Evolutionary conservation across 1,140 invertebrate species (phyloP).

Genomic region (Archegozetes longisetosus): DNA sequence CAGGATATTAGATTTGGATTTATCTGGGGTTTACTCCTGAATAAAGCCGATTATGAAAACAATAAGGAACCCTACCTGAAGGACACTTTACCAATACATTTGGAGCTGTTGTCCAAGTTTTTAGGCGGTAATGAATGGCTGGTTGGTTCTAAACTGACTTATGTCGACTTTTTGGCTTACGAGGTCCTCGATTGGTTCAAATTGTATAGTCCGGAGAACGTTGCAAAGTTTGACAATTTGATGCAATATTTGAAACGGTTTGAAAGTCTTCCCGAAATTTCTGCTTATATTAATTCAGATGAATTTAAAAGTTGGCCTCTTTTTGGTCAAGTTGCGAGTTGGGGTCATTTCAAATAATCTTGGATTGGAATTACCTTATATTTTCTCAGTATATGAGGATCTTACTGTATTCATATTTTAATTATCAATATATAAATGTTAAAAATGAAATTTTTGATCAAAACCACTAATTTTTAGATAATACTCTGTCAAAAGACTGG

Average conservation of each 20-base stretch:
- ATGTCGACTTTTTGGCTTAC: conserved; percentile 36
- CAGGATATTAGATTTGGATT: conserved; percentile 28
- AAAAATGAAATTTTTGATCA: too few relatives aligned
- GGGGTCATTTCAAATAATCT: background rate
- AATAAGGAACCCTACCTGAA: conserved; percentile 20
- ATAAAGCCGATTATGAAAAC: conserved; percentile 19
- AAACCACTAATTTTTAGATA: too few relatives aligned
- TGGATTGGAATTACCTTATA: too few relatives aligned
- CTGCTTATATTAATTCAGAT: conserved; percentile 29
- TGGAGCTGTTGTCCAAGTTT: conserved; percentile 26
- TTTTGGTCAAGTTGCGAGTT: background rate
- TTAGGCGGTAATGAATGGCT: conserved; percentile 32
- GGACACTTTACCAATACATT: conserved; percentile 25
- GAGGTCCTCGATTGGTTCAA: conserved; percentile 33
- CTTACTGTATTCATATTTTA: too few relatives aligned
- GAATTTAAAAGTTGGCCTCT: conserved; percentile 11
- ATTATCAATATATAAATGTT: too few relatives aligned
- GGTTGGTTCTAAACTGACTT: conserved; percentile 33
- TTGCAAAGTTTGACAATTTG: conserved; percentile 31
- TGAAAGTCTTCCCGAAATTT: conserved; percentile 27
- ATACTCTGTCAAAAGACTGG: too few relatives aligned
- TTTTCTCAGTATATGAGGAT: too few relatives aligned
- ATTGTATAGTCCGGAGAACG: conserved; percentile 27
- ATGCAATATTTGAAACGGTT: conserved; percentile 29
- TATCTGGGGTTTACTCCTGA: conserved; percentile 21